Evolutionary conservation across 2,113 vertebrate species (phyloP), one percentile per base, ranked within the genome.

Genomic region (Siniperca chuatsi): DNA sequence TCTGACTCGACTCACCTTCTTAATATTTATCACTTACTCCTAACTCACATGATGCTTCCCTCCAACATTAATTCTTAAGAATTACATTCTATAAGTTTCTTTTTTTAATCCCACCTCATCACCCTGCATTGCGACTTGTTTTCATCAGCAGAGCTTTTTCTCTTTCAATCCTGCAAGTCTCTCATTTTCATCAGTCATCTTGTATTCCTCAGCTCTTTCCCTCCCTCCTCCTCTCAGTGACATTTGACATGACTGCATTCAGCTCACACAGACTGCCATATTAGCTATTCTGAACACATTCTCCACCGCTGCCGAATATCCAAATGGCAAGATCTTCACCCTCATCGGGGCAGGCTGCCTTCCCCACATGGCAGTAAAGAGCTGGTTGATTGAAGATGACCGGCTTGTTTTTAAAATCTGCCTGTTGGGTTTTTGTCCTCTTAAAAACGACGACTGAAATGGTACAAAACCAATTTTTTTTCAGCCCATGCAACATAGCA

Each of bases 271-370:
- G 46, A 8, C 60, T 21, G 16, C n/a, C 0, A 3, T 23, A 82
- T 89, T 78, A 75, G 70, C 9, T 68, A 89, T 92, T 92, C 91
- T 5, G 33, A 42, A 55, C 20, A 33, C 89, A 76, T 81, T 71
- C 78, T 79, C 40, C 77, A 68, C 29, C 12, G 8, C 67, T 75
- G 84, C 79, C 0, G 81, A 75, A 72, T 52, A 71, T 79, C 61
- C 46, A 79, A 73, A 90, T 89, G 78, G 48, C 76, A 37, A 16
- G 85, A 67, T 65, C 87, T 82, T 83, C 82, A 46, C 52, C 89
- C 81, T 73, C 58, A 9, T 16, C 40, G 2, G 55, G 52, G 42
- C 69, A 46, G 61, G 9, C 64, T 18, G 78, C 29, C 15, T 54
- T 44, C 15, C 64, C 33, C 29, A 20, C 40, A 37, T 25, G 52